Base-by-base conservation (phyloP, 2,113 vertebrate genomes). In the Bujurquina vittata region DNA sequence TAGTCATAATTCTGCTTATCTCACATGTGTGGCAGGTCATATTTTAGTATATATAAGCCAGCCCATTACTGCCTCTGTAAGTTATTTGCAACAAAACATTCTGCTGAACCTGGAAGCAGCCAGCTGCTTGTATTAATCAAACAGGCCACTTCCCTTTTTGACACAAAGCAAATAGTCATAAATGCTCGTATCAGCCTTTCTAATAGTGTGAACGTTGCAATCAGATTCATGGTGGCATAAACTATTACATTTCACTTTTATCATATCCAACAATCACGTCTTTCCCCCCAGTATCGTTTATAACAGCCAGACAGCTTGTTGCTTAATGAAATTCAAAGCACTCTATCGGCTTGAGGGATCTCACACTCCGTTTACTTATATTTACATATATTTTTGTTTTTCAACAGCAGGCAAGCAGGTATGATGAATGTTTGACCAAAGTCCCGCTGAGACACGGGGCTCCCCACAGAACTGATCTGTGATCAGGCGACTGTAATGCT, bases 171-270 rank as follows among this genome's bases (percentile, higher is more conserved):
- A 94, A 94, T 93, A 90, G 88, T 94, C 92, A 92, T 93, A 93
- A 93, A 92, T 90, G 89, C 86, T 90, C 86, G 91, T 93, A 93
- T 94, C 92, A 26, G 62, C 79, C 84, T 59, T 73, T 90, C 89
- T 89, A 93, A 93, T 94, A 92, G 88, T 88, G 84, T 67, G 82
- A 89, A 90, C 91, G 91, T 97, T 97, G 95, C 95, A 96, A 96
- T 97, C 97, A 96, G 96, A 97, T 97, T 95, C 96, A 96, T 96
- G 96, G 96, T 95, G 96, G 96, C 96, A 95, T 96, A 98, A 97
- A 97, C 96, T 96, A 97, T 97, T 97, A 95, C 96, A 94, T 96
- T 95, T 95, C 87, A 90, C 91, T 95, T 94, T 86, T 97, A 97
- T 97, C 97, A 77, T 80, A 86, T 18, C 75, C 84, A 93, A 92